Percentiles rank a stretch among this genome's conserved stretches.
Conservation (phyloP, 2,797 vertebrate genomes). For the Pangasius sanitwongsei region DNA sequence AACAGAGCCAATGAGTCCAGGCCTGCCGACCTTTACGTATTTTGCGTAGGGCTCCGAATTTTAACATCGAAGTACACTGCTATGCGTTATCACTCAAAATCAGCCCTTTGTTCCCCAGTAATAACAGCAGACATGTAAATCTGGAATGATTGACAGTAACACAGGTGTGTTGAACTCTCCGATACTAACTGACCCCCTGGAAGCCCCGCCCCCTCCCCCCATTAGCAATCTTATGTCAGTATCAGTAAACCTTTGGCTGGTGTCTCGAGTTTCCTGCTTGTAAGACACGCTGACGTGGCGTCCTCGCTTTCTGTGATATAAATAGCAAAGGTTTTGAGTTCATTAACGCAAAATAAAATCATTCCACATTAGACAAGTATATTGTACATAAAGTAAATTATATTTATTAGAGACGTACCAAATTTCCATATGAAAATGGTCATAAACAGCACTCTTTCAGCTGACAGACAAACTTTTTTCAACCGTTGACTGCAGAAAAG, state of each 20-base stretch:
- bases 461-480: too few relatives aligned
- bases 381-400: too few relatives aligned
- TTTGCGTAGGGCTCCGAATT: background rate
- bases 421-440: background rate
- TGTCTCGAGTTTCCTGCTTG: background rate
- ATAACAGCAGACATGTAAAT: background rate
- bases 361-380: background rate
- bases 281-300: background rate
- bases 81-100: background rate
- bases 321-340: background rate
- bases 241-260: background rate
- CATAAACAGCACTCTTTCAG: background rate
- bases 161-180: background rate
- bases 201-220: background rate
- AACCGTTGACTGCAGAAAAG: background rate
- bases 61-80: background rate
- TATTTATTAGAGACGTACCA: background rate
- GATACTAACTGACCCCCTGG: background rate
- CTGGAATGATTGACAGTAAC: background rate
- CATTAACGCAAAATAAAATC: background rate
- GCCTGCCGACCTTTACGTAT: background rate
- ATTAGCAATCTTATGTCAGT: background rate
- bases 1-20: background rate
- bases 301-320: background rate
- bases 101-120: background rate